Percentiles rank a stretch among this genome's conserved stretches.
These are phyloP conservation scores for Lasioglossum villosulum DNA, from an alignment of 2,888 invertebrate genomes.

Conservation along the genomic window DNA sequence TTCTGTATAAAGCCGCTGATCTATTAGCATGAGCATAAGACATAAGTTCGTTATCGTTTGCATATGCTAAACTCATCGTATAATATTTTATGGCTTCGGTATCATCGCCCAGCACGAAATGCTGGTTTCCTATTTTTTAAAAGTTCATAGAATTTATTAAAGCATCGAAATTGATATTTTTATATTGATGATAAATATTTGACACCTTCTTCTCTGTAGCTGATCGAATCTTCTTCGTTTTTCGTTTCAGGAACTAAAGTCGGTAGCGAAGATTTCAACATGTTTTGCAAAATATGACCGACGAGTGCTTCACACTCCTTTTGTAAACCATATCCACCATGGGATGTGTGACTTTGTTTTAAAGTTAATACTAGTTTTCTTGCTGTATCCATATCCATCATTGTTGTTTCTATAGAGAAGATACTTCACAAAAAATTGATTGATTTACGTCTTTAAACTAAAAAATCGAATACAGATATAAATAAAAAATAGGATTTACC, in stretches of 20 bases:
- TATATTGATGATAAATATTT: conserved; percentile 5
- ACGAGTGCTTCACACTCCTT: conserved; percentile 81
- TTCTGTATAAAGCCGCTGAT: conserved; percentile 82
- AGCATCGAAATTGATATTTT: not conserved
- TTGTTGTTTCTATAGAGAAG: conserved; percentile 8
- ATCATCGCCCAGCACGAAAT: conserved; percentile 81
- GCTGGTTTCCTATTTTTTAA: conserved; percentile 77
- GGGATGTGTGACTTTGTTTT: conserved; percentile 75
- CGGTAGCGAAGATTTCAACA: conserved; percentile 79
- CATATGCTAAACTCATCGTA: conserved; percentile 81
- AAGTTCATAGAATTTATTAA: conserved; percentile 19
- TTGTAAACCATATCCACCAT: conserved; percentile 81
- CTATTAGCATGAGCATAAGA: conserved; percentile 82
- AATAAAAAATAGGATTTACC: conserved; percentile 10
- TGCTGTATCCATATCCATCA: conserved; percentile 77
- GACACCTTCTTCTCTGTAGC: conserved; percentile 81
- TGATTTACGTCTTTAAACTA: not conserved
- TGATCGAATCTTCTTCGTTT: conserved; percentile 78
- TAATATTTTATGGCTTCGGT: conserved; percentile 81
- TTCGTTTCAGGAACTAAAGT: conserved; percentile 75
- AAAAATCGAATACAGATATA: conserved; percentile 14
- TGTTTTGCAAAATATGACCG: conserved; percentile 80
- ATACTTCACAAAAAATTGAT: conserved; percentile 6
- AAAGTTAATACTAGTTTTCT: conserved; percentile 79
- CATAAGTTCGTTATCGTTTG: conserved; percentile 77